A percentile compares a stretch with the other conserved stretches of the same genome.
Evolutionary conservation across 2,113 vertebrate species (phyloP).

Genomic region (Chaetodon auriga): DNA sequence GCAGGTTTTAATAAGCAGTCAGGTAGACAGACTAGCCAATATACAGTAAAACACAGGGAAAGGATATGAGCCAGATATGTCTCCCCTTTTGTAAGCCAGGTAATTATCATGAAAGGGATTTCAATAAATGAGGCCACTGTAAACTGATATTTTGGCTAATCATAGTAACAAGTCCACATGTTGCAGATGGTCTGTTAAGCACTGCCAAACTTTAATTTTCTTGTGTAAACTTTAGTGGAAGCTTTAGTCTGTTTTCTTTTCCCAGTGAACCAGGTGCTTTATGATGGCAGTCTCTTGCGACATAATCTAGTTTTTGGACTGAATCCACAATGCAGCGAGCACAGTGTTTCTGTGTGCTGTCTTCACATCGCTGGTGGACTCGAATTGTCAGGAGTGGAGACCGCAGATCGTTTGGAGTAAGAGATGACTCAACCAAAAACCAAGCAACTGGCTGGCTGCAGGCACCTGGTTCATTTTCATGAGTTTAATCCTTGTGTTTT

Average conservation of each 20-base stretch:
- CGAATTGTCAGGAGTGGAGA: slow-evolving; percentile 5
- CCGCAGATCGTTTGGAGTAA: slow-evolving; percentile 24
- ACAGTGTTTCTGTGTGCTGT: slow-evolving; percentile 32
- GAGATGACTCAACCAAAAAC: slow-evolving; percentile 22
- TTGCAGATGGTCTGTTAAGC: slow-evolving; percentile 53
- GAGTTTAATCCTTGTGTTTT: slow-evolving; percentile 58
- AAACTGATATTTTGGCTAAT: slow-evolving; percentile 52
- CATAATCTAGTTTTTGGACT: slow-evolving; percentile 38
- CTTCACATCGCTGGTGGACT: slow-evolving; percentile 3
- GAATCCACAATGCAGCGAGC: slow-evolving; percentile 15
- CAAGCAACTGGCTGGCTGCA: slow-evolving; percentile 13
- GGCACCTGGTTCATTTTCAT: slow-evolving; percentile 59
- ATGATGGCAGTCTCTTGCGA: slow-evolving; percentile 20
- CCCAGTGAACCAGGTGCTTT: slow-evolving; percentile 52
- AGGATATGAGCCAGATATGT: slow-evolving; percentile 30
- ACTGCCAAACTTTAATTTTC: slow-evolving; percentile 51
- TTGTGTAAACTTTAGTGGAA: slow-evolving; percentile 36
- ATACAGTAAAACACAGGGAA: slow-evolving; percentile 15
- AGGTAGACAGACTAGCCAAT: slow-evolving; percentile 6
- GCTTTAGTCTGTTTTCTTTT: slow-evolving; percentile 43
- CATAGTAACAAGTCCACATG: slow-evolving; percentile 39
- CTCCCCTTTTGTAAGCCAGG: slow-evolving; percentile 33
- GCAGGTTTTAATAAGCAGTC: slow-evolving; percentile 40
- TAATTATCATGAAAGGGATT: slow-evolving; percentile 37
- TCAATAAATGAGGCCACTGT: slow-evolving; percentile 46